Evolutionary conservation across 2,888 invertebrate genomes (phyloP).

Genomic region (Eristalis pertinax): DNA sequence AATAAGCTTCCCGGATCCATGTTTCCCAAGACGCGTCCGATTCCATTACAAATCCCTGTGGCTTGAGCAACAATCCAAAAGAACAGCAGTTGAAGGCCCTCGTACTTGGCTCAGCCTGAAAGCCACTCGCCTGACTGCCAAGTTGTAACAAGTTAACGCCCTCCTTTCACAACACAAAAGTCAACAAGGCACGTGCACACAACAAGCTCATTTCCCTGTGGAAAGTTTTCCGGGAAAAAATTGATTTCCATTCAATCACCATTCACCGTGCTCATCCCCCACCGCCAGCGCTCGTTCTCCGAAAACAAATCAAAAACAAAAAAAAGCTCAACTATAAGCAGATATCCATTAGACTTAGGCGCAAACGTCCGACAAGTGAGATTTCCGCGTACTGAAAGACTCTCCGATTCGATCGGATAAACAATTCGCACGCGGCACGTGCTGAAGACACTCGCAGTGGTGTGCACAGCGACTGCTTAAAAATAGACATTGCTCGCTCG

Average conservation of each 20-base stretch:
- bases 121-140: too few species aligned
- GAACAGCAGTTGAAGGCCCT: too few species aligned
- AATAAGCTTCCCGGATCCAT: too few species aligned
- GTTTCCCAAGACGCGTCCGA: too few species aligned
- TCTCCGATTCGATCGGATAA: background rate
- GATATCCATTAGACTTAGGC: constrained; percentile 7
- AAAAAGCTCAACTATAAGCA: background rate
- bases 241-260: background rate
- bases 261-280: background rate
- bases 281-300: background rate
- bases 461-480: background rate
- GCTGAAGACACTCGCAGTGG: background rate
- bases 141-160: background rate
- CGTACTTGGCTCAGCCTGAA: too few species aligned
- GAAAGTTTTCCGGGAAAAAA: background rate
- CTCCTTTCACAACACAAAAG: background rate
- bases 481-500: constrained; percentile 2
- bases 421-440: constrained; percentile 8
- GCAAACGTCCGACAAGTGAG: background rate
- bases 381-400: background rate
- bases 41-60: too few species aligned
- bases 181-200: background rate
- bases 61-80: too few species aligned
- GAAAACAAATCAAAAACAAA: background rate
- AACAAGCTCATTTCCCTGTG: background rate